Evolutionary conservation across 2,888 invertebrate genomes (phyloP).

Genomic region (Drosophila dives): DNA sequence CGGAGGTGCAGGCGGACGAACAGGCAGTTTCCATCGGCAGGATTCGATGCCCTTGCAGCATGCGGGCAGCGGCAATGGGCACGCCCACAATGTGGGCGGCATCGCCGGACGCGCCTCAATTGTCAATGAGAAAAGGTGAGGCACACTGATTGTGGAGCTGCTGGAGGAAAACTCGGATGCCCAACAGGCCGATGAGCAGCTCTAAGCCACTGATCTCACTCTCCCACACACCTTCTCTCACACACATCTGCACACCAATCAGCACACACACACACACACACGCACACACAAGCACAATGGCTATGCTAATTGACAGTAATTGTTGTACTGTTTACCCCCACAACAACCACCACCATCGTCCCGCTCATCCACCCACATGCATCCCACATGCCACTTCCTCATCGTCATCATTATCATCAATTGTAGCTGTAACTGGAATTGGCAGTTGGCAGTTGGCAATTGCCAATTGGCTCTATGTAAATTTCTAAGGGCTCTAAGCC

Average conservation of each 20-base stretch:
- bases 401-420: not conserved
- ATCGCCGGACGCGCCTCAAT: constrained; percentile 75
- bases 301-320: constrained; percentile 51
- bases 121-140: constrained; percentile 84
- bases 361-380: not conserved
- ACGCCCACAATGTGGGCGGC: constrained; percentile 47
- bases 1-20: constrained; percentile 40
- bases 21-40: constrained; percentile 73
- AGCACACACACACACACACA: constrained; percentile 14
- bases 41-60: constrained; percentile 81
- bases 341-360: not conserved
- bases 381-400: not conserved
- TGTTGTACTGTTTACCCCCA: constrained; percentile 23
- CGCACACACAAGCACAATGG: constrained; percentile 13
- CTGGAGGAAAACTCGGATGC: constrained; percentile 75
- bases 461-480: constrained; percentile 10
- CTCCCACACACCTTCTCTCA: constrained; percentile 21
- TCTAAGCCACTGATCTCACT: constrained; percentile 67
- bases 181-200: constrained; percentile 69
- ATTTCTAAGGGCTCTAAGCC: constrained; percentile 35
- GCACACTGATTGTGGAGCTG: constrained; percentile 77
- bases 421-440: constrained; percentile 12
- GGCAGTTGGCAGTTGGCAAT: constrained; percentile 11
- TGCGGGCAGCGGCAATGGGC: constrained; percentile 44
- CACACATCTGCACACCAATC: constrained; percentile 16